Base-by-base conservation (phyloP, 2,113 vertebrate genomes). In the Madoqua kirkii region DNA sequence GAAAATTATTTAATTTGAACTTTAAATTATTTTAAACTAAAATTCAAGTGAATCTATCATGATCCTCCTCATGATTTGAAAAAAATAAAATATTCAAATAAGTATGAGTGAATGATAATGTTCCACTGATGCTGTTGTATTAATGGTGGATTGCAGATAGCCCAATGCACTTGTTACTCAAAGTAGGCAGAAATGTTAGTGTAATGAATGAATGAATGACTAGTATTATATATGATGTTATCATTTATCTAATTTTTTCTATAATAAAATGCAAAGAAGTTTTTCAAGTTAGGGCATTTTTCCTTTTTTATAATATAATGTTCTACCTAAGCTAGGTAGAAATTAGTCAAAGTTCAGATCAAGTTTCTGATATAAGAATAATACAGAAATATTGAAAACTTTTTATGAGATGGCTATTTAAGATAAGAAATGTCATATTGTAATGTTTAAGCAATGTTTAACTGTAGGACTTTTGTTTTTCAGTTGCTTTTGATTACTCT, bases 401-500 rank as follows among this genome's bases (percentile, higher is more conserved):
- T 74, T 29, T 40, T 59, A 0, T 84, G 52, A 89, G 19, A 64
- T 85, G 13, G 5, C 25, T 85, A 76, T 45, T 74, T 76, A 40
- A 10, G 33, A n/a, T 83, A 60, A 87, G 97, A 14, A n/a, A 33
- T 89, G 76, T 97, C 36, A 62, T 95, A 29, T 54, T 27, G 33
- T 45, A 67, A 54, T 89, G 88, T 89, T 90, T 79, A 81, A 95
- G 40, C 52, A 91, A 85, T 92, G 76, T 71, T 15, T 97, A 82
- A 95, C 40, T 36, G 2, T 23, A 43, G 50, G 6, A 36, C 10
- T 95, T 94, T 95, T 94, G 89, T 89, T 48, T 96, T 96, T 27
- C 98, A 99, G 99, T 97, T 98, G 95, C 90, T 97, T 98, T 98
- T 98, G 98, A 97, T 98, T 99, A 99, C 67, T 93, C 96, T 91